These are phyloP conservation scores for Pterocles gutturalis DNA, from an alignment of 2,113 vertebrate species.

Conservation along the genomic window DNA sequence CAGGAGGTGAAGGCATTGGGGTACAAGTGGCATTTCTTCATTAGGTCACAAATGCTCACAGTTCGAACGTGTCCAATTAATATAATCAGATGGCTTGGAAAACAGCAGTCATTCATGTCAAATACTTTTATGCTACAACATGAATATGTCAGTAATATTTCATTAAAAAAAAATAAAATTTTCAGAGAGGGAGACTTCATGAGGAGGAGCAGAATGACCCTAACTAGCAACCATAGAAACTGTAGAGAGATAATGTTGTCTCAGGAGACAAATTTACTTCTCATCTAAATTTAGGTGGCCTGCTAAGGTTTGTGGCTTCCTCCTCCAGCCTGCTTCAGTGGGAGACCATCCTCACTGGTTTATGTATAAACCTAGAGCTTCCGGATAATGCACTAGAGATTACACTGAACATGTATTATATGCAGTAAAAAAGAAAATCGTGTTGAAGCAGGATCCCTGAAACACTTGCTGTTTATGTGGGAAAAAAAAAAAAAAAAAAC, in stretches of 20 bases:
- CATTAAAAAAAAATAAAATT: not conserved
- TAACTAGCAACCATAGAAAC: not conserved
- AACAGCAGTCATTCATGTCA: not conserved
- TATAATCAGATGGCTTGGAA: not conserved
- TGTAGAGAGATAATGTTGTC: not conserved
- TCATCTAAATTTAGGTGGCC: not conserved
- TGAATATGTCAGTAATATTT: not conserved
- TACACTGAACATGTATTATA: not conserved
- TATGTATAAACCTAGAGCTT: not conserved
- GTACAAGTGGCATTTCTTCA: not conserved
- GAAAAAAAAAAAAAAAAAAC: not conserved
- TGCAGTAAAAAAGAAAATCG: not conserved
- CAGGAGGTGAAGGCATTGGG: fast-evolving
- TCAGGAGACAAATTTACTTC: not conserved
- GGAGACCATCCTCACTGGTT: not conserved
- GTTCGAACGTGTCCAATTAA: not conserved
- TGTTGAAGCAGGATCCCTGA: not conserved
- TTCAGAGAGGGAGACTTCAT: not conserved
- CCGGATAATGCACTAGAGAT: not conserved
- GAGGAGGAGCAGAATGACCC: not conserved
- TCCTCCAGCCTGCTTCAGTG: not conserved
- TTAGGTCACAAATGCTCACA: not conserved
- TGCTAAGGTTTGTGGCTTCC: not conserved
- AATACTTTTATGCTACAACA: not conserved
- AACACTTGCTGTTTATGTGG: slow-evolving; percentile 36